phyloP scores from a whole-genome alignment of 2,888 invertebrate genomes.

The Eulithis testata region DNA sequence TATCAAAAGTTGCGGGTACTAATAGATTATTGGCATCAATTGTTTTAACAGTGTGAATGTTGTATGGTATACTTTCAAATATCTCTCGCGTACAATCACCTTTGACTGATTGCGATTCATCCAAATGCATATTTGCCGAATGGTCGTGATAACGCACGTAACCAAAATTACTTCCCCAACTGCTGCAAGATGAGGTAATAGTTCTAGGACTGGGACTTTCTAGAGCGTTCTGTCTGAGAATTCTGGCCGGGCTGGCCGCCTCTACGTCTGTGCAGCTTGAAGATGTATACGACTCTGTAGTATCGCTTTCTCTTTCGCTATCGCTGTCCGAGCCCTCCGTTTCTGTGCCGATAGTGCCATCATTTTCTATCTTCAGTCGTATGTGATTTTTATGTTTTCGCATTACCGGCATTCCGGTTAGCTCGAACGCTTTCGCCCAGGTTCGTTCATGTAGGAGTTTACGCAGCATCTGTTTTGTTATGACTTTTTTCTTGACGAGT shows the following conservation, averaged over 20 bases:
- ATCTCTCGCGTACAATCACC: slow-evolving; percentile 76
- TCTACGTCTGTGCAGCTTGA: slow-evolving; percentile 72
- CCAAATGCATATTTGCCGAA: slow-evolving; percentile 71
- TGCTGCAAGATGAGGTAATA: slow-evolving; percentile 79
- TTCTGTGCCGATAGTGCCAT: slow-evolving; percentile 74
- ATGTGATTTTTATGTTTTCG: slow-evolving; percentile 77
- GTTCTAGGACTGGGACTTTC: slow-evolving; percentile 75
- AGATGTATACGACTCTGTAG: slow-evolving; percentile 71
- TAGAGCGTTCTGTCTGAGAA: slow-evolving; percentile 86
- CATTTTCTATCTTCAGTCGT: slow-evolving; percentile 70
- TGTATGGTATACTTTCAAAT: slow-evolving; percentile 58
- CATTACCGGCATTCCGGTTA: slow-evolving; percentile 74
- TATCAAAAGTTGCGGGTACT: slow-evolving; percentile 42
- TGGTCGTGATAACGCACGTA: slow-evolving; percentile 87
- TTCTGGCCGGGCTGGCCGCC: slow-evolving; percentile 60
- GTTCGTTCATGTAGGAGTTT: slow-evolving; percentile 88
- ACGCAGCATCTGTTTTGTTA: slow-evolving; percentile 89
- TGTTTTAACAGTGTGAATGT: slow-evolving; percentile 43
- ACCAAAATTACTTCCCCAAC: slow-evolving; percentile 86
- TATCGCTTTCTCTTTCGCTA: slow-evolving; percentile 72
- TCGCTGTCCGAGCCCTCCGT: slow-evolving; percentile 75
- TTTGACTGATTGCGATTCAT: slow-evolving; percentile 53
- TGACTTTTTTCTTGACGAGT: slow-evolving; percentile 88
- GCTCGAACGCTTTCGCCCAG: slow-evolving; percentile 78
- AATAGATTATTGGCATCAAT: slow-evolving; percentile 40